Base-by-base conservation (phyloP, 2,888 invertebrate genomes). In the Tolmerus cingulatus region DNA sequence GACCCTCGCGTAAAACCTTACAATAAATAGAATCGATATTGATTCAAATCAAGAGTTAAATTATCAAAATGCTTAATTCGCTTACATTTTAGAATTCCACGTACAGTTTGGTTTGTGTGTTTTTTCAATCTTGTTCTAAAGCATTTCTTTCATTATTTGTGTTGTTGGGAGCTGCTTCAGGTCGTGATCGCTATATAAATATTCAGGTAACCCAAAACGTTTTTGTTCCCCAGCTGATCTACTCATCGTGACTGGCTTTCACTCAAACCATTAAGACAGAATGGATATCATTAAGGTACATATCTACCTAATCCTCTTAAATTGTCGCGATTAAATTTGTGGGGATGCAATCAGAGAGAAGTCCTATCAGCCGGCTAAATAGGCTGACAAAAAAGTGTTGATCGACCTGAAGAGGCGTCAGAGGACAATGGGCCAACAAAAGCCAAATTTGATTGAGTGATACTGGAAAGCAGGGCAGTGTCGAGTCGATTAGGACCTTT, bases 231-330 rank as follows among this genome's bases (percentile, higher is more conserved):
- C 14, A 66, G 12, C 66, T 66, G 66, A 66, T 8, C 3, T 16
- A 76, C 3, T 76, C 74, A 74, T 74, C 34, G 16, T 27, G 27
- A 27, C 74, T 74, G 74, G 14, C 74, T 23, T 27, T 23, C 16
- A 30, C 14, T 74, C n/a, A 19, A 16, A 51, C 3, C 66, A 27
- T 66, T 19, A 27, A 12, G 66, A 23, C 12, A 4, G 27, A 19
- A 79, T 79, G 79, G 51, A 30, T 51, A 23, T 51, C 51, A 46
- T 79, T 79, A 79, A 30, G 51, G 43, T 66, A 66, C 12, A 82
- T 82, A 66, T 82, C 57, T 82, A 66, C n/a, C 82, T 82, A 82
- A 82, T 66, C 66, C 82, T 9, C 16, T 34, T n/a, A 82, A 82
- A 66, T 66, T 55, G 37, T 19, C 34, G 19, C 16, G 66, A 82